Evolutionary conservation across 2,888 invertebrate genomes (phyloP), one percentile per base, ranked within the genome.

Genomic region (Dynastes tityus): DNA sequence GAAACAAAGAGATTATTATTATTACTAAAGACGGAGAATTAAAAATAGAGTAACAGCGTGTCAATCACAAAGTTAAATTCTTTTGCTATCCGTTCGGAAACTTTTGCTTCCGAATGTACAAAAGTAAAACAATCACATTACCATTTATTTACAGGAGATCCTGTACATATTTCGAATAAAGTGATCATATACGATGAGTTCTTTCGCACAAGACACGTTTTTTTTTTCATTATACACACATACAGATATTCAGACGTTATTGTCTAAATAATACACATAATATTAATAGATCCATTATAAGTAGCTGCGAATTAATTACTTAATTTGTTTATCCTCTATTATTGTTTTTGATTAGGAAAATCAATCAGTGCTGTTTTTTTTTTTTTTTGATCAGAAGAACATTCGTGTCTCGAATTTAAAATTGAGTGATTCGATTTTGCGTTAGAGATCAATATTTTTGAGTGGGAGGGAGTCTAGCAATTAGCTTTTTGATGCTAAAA

Each of bases 231-330:
- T 45, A 73, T 37, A 73, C 73, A 58, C 37, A 73, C 68, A 73
- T 40, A 73, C 55, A 55, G 22, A 55, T 73, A 73, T 58, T 58
- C 73, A 73, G 51, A 73, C 73, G 55, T 55, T 71, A 73, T 73
- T 45, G 40, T 37, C 73, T 73, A 73, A 73, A 73, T 27, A 37
- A 73, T 71, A 71, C 27, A 73, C 58, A 40, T 73, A 32, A 32
- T 32, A 73, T 58, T 58, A 73, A 45, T 22, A 32, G 58, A 13
- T 37, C n/a, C 55, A 55, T 45, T 73, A 73, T 73, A 58, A 73
- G 37, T 40, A 73, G 73, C 58, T 51, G 55, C 16, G 71, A 58
- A 58, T 58, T 13, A 55, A 16, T 55, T 55, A 55, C 53, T 55
- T 53, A 53, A 32, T 32, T 45, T 45, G 6, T 45, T 8, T 45